These are phyloP conservation scores for Turritopsis dohrnii DNA, from an alignment of 30 jellyfish, hydroid and myxozoan species.

Conservation along the genomic window DNA sequence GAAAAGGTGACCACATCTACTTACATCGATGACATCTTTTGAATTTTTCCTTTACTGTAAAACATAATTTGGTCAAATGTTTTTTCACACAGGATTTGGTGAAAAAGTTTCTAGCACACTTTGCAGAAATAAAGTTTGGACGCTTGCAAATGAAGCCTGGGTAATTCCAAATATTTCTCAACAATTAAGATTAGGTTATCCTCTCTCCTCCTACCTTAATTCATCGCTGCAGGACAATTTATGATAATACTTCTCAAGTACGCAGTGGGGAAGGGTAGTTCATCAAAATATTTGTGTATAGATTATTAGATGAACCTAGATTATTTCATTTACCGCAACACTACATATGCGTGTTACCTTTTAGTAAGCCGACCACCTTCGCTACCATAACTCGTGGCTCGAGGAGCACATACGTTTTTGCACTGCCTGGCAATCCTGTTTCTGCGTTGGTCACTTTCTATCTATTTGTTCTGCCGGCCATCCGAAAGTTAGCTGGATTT, in stretches of 20 bases:
- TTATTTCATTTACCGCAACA: background rate
- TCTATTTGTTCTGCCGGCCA: constrained; percentile 84
- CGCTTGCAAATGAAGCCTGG: constrained; percentile 95
- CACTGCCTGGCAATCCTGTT: constrained; percentile 97
- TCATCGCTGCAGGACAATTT: too few relatives aligned
- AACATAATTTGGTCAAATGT: too few relatives aligned
- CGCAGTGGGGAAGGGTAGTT: too few relatives aligned
- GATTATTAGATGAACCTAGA: too few relatives aligned
- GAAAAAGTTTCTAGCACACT: constrained; percentile 25
- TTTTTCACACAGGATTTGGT: constrained; percentile 15
- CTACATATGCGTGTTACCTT: background rate
- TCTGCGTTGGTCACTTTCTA: constrained; percentile 93
- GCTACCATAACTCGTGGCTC: constrained; percentile 77
- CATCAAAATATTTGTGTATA: too few relatives aligned
- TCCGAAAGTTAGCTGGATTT: constrained; percentile 77
- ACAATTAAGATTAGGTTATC: too few relatives aligned
- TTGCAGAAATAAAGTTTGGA: constrained; percentile 72
- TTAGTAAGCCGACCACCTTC: constrained; percentile 93
- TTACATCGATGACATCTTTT: background rate
- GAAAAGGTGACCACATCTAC: constrained; percentile 96
- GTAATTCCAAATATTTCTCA: constrained; percentile 26
- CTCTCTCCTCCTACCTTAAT: too few relatives aligned
- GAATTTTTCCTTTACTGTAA: too few relatives aligned
- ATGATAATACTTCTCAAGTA: too few relatives aligned
- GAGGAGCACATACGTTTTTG: constrained; percentile 62